These are phyloP conservation scores for Mayetiola destructor DNA, from an alignment of 2,888 invertebrate species.

Conservation along the genomic window DNA sequence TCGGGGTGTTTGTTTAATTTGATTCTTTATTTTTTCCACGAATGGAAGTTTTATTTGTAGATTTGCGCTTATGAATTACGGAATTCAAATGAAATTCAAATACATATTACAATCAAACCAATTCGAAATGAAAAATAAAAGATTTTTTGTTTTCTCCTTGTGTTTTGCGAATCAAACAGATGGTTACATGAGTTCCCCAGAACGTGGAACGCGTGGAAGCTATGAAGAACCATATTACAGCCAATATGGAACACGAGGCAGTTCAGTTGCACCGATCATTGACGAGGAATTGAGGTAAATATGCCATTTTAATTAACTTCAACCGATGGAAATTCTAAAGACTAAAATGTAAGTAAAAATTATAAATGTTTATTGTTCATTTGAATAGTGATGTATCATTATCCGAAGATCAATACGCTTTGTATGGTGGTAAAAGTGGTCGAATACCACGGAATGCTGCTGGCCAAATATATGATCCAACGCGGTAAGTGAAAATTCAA, in stretches of 20 bases:
- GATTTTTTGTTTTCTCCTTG: too few species aligned
- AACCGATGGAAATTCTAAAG: background rate
- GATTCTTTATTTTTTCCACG: too few species aligned
- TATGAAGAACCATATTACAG: slow-evolving; percentile 82
- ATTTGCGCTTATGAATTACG: too few species aligned
- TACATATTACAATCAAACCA: too few species aligned
- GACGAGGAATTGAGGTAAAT: slow-evolving; percentile 73
- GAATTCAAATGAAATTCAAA: too few species aligned
- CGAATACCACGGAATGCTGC: slow-evolving; percentile 38
- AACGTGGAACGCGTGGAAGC: slow-evolving; percentile 53
- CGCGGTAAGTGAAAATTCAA: slow-evolving; percentile 29
- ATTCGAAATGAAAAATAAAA: too few species aligned
- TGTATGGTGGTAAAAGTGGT: slow-evolving; percentile 52
- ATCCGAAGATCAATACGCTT: slow-evolving; percentile 53
- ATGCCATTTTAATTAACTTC: background rate
- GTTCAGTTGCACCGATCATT: slow-evolving; percentile 72
- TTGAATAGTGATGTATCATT: slow-evolving; percentile 49
- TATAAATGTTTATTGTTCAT: slow-evolving; percentile 15
- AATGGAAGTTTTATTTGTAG: too few species aligned
- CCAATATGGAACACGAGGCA: slow-evolving; percentile 53
- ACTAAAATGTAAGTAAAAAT: background rate
- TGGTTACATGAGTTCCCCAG: slow-evolving; percentile 81
- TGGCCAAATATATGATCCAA: slow-evolving; percentile 36
- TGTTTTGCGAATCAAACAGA: slow-evolving; percentile 31
- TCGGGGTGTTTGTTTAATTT: too few species aligned